Base-by-base conservation (phyloP, 1,140 invertebrate genomes). In the Papilio xuthus region DNA sequence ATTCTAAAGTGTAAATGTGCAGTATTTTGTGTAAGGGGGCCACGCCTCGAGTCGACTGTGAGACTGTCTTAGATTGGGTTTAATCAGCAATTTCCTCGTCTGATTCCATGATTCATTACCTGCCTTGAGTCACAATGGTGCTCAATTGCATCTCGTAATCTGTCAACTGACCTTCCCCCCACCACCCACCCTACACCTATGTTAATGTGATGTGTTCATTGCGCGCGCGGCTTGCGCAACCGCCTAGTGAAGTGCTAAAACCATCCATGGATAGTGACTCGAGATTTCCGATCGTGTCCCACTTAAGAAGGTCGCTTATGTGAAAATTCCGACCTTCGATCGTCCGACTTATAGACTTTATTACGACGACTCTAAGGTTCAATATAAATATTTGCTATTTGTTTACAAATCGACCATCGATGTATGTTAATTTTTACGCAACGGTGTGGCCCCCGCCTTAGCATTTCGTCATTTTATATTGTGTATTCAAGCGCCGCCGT, bases 71-170 rank as follows among this genome's bases (percentile, higher is more conserved):
- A 28, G 77, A 80, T 84, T 84, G 81, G 82, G 79, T 56, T 80
- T 83, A 86, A 86, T 85, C 71, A 82, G 80, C 70, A 50, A 77
- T 80, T 84, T 89, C 86, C 88, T 87, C 63, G 63, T 82, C 84
- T 83, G 83, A 80, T 77, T 82, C 74, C 75, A 69, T 85, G 81
- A 85, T 80, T 82, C 82, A 84, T 78, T 60, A 78, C 79, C 77
- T 79, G 60, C 67, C 83, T 80, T 85, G 85, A 85, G 80, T 86
- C 85, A 86, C 79, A 83, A 83, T 83, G 78, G 78, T 79, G 79
- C 78, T 83, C 83, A 85, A 84, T 84, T 84, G 83, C 81, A 84
- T 82, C 80, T 83, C 70, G 78, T 81, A 81, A 80, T 86, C 81
- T 82, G 73, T 80, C 82, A 80, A 75, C 42, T 78, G 80, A 78